Base-by-base conservation (phyloP, 2,797 vertebrate genomes). In the Cirrhinus molitorella region DNA sequence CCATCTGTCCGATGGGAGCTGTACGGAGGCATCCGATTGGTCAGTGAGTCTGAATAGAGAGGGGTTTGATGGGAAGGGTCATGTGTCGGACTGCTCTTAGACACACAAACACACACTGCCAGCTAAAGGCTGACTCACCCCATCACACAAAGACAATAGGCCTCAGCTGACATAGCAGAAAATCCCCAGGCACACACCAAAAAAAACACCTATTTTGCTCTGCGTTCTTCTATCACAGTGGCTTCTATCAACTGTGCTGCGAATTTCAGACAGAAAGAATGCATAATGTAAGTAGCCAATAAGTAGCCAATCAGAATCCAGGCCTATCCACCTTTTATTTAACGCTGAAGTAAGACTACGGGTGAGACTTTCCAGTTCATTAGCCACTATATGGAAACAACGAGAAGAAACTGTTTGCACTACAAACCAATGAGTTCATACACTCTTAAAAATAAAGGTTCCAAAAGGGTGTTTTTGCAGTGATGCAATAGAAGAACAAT, bases 131-230 rank as follows among this genome's bases (percentile, higher is more conserved):
- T 78, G 25, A 87, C 79, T 82, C 79, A 82, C 82, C 85, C 67
- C 21, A 1, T 76, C 43, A 82, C 83, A 90, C 83, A 88, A 85
- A 80, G 61, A 40, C 78, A 79, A 83, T 51, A 53, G 63, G 86
- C 83, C 87, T 72, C 21, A 77, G 91, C 92, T 94, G 93, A 95
- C 86, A 17, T 89, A 91, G 93, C 93, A 92, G 79, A 91, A 92
- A 92, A 47, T 84, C 78, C 80, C 40, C 13, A 66, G 25, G n/a
- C 80, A 55, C 83, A 84, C 59, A 70, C n/a, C n/a, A n/a, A 61
- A 47, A 65, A 63, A 81, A 49, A 43, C 57, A 86, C 40, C 59
- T 45, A 66, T 74, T 79, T 53, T 53, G 51, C 43, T 40, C 25
- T 16, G 45, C n/a, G 6, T 65, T 67, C 61, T 70, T 51, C 53